A percentile compares a stretch with the other conserved stretches of the same genome.
Conservation (phyloP, 2,888 invertebrate genomes). For the Cheilosia urbana region DNA sequence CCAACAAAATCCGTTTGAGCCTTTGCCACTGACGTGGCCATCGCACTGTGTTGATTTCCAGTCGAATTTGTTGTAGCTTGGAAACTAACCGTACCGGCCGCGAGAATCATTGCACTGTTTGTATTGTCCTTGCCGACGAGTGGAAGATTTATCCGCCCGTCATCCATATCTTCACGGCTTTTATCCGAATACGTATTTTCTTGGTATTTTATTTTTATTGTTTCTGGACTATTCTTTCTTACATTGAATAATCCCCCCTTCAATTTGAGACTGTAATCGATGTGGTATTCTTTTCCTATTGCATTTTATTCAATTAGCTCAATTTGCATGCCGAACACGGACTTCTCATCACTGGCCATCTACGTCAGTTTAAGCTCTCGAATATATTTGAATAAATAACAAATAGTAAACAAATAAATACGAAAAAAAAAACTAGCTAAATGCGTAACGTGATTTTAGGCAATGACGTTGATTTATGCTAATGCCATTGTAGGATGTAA, state of each 20-base stretch:
- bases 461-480: constrained; percentile 24
- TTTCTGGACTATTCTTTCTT: background rate
- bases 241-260: constrained; percentile 8
- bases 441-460: background rate
- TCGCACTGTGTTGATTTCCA: constrained; percentile 65
- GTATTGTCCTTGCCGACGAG: constrained; percentile 79
- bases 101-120: constrained; percentile 78
- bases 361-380: constrained; percentile 14
- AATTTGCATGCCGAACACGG: constrained; percentile 28
- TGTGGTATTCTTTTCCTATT: constrained; percentile 1
- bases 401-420: background rate
- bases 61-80: constrained; percentile 57
- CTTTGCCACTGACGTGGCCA: constrained; percentile 64
- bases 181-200: constrained; percentile 30
- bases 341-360: constrained; percentile 27
- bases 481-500: constrained; percentile 14
- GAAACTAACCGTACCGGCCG: constrained; percentile 76
- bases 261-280: constrained; percentile 40
- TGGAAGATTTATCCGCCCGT: constrained; percentile 79
- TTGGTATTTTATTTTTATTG: background rate
- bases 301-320: constrained; percentile 1
- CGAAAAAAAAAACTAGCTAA: background rate
- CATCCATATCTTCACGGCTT: constrained; percentile 77
- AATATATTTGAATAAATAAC: constrained; percentile 28
- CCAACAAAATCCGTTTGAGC: constrained; percentile 78